These are phyloP conservation scores for Acronicta psi DNA, from an alignment of 2,888 invertebrate genomes.

Conservation along the genomic window DNA sequence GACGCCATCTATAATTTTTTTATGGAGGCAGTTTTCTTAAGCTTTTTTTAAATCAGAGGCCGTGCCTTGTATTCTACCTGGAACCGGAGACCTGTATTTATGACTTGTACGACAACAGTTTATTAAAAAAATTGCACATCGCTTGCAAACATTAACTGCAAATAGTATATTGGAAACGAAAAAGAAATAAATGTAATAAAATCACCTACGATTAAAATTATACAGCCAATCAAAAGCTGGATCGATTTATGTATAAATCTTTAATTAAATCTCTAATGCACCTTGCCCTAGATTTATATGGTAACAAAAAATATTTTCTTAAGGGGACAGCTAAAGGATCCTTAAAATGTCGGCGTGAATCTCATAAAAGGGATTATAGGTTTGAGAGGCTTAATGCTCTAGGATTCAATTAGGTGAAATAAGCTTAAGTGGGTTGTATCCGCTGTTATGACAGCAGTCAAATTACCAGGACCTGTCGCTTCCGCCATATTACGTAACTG, in stretches of 20 bases:
- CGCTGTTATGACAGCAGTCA: conserved; percentile 87
- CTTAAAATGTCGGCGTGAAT: conserved; percentile 84
- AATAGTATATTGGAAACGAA: background rate
- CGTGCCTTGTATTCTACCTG: too few relatives aligned
- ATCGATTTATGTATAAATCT: conserved; percentile 48
- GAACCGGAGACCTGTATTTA: too few relatives aligned
- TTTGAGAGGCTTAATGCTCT: conserved; percentile 82
- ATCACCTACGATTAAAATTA: conserved; percentile 27
- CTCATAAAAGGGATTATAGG: conserved; percentile 86
- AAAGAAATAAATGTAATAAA: conserved; percentile 25
- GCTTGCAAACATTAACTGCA: too few relatives aligned
- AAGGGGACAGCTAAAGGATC: conserved; percentile 74
- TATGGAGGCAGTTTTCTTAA: too few relatives aligned
- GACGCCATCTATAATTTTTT: too few relatives aligned
- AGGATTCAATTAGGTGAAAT: conserved; percentile 88
- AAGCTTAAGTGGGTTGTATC: conserved; percentile 87
- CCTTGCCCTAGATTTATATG: conserved; percentile 68
- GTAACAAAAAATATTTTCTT: conserved; percentile 75
- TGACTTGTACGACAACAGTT: too few relatives aligned
- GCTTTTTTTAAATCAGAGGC: too few relatives aligned
- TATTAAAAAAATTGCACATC: too few relatives aligned
- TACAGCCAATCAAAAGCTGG: conserved; percentile 38
- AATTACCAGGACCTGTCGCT: conserved; percentile 80
- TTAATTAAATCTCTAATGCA: conserved; percentile 55
- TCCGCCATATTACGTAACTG: conserved; percentile 72